A percentile compares a stretch with the other conserved stretches of the same genome.
phyloP scores from a whole-genome alignment of 2,797 vertebrate genomes.

The Alca torda region DNA sequence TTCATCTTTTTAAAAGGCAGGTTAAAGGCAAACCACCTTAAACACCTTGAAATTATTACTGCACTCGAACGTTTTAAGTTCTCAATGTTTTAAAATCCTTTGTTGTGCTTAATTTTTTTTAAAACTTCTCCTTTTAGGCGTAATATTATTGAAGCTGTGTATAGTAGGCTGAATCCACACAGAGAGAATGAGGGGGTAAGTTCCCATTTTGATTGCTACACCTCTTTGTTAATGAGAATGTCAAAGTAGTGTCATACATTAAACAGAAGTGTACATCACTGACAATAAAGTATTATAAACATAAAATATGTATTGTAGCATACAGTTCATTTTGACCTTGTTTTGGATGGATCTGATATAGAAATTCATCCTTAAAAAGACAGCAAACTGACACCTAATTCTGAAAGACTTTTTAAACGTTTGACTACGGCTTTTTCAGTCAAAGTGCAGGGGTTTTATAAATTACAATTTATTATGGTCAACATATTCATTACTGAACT shows the following conservation, averaged over 20 bases:
- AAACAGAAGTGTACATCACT: background rate
- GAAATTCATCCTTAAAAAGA: background rate
- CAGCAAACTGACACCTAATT: background rate
- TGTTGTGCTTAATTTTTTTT: background rate
- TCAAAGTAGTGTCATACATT: background rate
- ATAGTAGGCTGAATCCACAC: constrained; percentile 95
- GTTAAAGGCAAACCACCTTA: background rate
- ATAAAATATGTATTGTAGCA: background rate
- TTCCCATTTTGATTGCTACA: constrained; percentile 65
- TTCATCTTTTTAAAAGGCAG: background rate
- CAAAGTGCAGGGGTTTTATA: background rate
- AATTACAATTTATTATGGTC: background rate
- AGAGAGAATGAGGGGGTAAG: constrained; percentile 97
- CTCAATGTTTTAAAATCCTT: background rate
- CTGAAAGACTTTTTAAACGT: background rate
- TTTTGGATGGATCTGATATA: background rate
- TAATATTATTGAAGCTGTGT: constrained; percentile 96
- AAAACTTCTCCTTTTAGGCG: constrained; percentile 79
- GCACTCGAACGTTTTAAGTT: background rate
- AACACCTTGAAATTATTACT: background rate
- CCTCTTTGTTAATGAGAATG: background rate
- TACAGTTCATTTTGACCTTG: background rate
- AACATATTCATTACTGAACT: background rate
- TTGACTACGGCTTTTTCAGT: background rate
- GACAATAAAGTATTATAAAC: background rate